Percentiles rank a stretch among this genome's conserved stretches.
Conservation (phyloP, 2,797 vertebrate species). For the Monodelphis domestica region DNA sequence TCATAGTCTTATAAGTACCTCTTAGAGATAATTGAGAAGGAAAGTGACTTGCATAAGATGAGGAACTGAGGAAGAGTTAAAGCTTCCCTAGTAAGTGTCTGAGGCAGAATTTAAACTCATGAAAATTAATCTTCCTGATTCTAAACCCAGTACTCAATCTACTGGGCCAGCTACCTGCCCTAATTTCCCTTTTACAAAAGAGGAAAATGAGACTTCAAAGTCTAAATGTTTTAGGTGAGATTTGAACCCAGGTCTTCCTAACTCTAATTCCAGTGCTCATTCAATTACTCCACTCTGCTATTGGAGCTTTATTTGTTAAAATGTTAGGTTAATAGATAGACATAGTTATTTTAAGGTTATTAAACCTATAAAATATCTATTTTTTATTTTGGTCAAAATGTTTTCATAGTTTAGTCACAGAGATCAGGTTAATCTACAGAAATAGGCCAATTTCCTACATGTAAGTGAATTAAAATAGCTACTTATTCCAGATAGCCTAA, state of each 20-base stretch:
- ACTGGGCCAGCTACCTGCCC: no score
- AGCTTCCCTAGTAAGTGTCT: no score
- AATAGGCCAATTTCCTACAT: conserved; percentile 42
- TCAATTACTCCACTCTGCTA: not conserved
- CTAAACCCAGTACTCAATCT: no score
- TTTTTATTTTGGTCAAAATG: not conserved
- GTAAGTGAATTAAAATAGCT: conserved; percentile 36
- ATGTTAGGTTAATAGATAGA: conserved; percentile 24
- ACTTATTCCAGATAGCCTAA: not conserved
- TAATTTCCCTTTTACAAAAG: not conserved
- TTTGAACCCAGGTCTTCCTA: not conserved
- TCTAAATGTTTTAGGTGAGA: not conserved
- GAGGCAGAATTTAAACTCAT: no score
- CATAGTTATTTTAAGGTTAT: conserved; percentile 28
- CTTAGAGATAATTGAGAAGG: not conserved
- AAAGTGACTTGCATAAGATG: not conserved
- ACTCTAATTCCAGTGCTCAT: not conserved
- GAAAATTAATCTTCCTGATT: no score
- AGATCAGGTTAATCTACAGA: not conserved
- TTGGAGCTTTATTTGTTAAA: conserved; percentile 7
- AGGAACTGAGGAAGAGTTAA: no score
- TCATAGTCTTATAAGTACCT: not conserved
- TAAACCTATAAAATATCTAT: not conserved
- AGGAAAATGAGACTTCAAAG: not conserved
- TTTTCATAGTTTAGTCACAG: not conserved